These are phyloP conservation scores for Monomorium pharaonis DNA, from an alignment of 1,140 invertebrate genomes.

Conservation along the genomic window DNA sequence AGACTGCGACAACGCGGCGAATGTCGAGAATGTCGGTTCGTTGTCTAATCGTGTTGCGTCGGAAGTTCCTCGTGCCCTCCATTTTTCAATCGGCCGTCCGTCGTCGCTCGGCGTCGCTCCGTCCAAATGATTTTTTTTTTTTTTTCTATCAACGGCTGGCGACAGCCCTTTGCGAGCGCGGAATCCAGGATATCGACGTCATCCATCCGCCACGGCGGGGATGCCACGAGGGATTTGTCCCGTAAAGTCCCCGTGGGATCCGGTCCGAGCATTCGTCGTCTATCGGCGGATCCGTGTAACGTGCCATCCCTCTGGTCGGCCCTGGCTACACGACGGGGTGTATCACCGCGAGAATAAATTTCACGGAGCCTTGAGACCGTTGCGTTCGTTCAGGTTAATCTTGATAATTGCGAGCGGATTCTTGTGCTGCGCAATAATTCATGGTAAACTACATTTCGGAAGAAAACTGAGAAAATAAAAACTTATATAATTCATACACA, in stretches of 20 bases:
- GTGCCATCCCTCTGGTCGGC: neutral
- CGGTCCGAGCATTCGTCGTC: constrained; percentile 13
- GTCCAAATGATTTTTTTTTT: constrained; percentile 31
- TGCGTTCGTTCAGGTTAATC: neutral
- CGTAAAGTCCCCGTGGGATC: constrained; percentile 50
- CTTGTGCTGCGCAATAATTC: neutral
- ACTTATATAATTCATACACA: too few relatives aligned
- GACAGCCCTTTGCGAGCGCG: constrained; percentile 11
- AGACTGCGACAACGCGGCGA: constrained; percentile 26
- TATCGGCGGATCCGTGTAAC: constrained; percentile 37
- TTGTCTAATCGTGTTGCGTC: constrained; percentile 45
- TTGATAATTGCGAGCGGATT: constrained; percentile 16
- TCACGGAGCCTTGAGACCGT: neutral
- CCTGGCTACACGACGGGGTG: neutral
- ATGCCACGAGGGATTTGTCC: constrained; percentile 54
- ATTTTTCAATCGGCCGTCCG: constrained; percentile 58
- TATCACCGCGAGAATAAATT: constrained; percentile 34
- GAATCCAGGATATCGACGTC: constrained; percentile 43
- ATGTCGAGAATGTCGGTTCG: constrained; percentile 30
- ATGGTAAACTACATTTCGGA: neutral
- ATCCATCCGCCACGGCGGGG: constrained; percentile 42
- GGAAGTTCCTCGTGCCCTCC: constrained; percentile 10
- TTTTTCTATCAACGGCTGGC: constrained; percentile 6
- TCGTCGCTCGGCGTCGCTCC: constrained; percentile 6
- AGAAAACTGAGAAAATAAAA: neutral